Conservation (phyloP, 2,888 invertebrate genomes). For the Nephrotoma guestfalica region DNA sequence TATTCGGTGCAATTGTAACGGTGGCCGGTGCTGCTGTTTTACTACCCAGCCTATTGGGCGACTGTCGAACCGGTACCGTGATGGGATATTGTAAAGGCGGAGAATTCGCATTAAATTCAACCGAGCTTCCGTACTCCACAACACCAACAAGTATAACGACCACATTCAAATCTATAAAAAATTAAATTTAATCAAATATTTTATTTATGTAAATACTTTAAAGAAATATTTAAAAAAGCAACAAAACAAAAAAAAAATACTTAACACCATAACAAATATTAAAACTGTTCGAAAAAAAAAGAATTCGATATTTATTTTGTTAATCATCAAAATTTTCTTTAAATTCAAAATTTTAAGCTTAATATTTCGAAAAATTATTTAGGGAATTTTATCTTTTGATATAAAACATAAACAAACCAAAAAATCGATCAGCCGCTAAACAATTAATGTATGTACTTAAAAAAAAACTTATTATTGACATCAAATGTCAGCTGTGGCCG, state of each 20-base stretch:
- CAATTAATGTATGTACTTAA: no score
- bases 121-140: neutral
- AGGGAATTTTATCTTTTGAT: neutral
- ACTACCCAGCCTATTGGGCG: conserved; percentile 27
- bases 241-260: neutral
- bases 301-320: neutral
- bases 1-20: conserved; percentile 43
- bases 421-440: neutral
- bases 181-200: neutral
- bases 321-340: neutral
- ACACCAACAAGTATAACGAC: neutral
- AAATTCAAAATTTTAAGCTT: neutral
- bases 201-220: neutral
- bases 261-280: neutral
- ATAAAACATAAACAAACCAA: neutral
- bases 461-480: neutral
- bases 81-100: conserved; percentile 27
- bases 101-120: conserved; percentile 6
- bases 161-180: neutral
- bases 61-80: conserved; percentile 31
- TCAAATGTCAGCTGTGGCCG: neutral
- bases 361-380: neutral
- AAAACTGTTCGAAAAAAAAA: neutral
- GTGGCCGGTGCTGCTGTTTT: conserved; percentile 27
- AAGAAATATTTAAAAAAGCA: neutral